A percentile compares a stretch with the other conserved stretches of the same genome.
These are phyloP conservation scores for Matsumurasca onukii DNA, from an alignment of 1,140 invertebrate species.

Conservation along the genomic window DNA sequence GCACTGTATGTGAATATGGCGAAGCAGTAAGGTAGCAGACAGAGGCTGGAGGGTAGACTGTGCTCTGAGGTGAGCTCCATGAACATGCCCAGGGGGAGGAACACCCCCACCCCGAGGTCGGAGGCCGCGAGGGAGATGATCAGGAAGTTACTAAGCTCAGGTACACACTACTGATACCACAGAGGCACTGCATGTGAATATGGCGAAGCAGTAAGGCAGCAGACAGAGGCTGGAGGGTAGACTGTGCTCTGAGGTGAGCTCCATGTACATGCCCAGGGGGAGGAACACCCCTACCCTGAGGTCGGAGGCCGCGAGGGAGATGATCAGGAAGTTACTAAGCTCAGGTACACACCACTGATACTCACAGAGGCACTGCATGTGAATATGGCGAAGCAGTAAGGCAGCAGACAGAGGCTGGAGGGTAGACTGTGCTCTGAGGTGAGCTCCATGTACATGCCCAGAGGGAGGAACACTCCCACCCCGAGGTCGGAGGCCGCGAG, in stretches of 20 bases:
- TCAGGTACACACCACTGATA: constrained; percentile 58
- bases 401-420: constrained; percentile 55
- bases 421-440: constrained; percentile 42
- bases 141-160: constrained; percentile 69
- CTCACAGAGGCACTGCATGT: constrained; percentile 60
- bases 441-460: constrained; percentile 62
- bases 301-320: constrained; percentile 71
- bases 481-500: constrained; percentile 71
- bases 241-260: constrained; percentile 49
- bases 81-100: constrained; percentile 67
- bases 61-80: constrained; percentile 54
- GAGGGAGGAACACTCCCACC: constrained; percentile 72
- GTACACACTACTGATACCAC: constrained; percentile 59
- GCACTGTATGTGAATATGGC: constrained; percentile 62
- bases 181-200: constrained; percentile 62
- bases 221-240: constrained; percentile 52
- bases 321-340: constrained; percentile 71
- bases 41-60: constrained; percentile 46
- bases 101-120: constrained; percentile 70
- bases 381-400: constrained; percentile 62
- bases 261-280: constrained; percentile 63
- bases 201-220: constrained; percentile 60
- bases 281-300: constrained; percentile 71
- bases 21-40: constrained; percentile 60
- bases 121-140: constrained; percentile 71